phyloP scores from a whole-genome alignment of 2,888 invertebrate species.

The Hofmannophila pseudospretella region DNA sequence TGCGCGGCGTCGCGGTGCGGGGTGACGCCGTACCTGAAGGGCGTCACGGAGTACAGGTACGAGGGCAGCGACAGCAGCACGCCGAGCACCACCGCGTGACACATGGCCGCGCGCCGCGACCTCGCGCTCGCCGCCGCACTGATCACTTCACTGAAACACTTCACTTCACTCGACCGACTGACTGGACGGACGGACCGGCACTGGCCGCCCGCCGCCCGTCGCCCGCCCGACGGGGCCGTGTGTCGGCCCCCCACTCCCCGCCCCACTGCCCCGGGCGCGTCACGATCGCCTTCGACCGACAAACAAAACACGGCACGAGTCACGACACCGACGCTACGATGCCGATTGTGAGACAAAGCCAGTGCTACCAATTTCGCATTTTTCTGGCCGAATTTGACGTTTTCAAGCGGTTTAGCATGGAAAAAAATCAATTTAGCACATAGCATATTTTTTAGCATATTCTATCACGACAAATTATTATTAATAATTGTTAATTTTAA shows the following conservation, averaged over 20 bases:
- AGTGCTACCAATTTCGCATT: too few relatives aligned
- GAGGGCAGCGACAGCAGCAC: constrained; percentile 66
- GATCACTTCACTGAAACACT: constrained; percentile 1
- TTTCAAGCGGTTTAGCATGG: too few relatives aligned
- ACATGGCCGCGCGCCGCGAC: constrained; percentile 39
- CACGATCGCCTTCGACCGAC: too few relatives aligned
- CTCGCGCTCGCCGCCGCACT: constrained; percentile 9
- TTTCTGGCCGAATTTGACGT: too few relatives aligned
- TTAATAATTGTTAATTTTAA: too few relatives aligned
- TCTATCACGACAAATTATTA: too few relatives aligned
- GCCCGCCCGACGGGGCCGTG: constrained; percentile 2
- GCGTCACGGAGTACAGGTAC: constrained; percentile 62
- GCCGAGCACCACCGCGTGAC: constrained; percentile 66
- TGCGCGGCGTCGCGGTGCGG: constrained; percentile 2
- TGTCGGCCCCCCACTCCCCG: constrained; percentile 2
- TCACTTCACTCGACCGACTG: too few relatives aligned
- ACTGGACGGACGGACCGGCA: constrained; percentile 9
- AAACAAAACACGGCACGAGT: too few relatives aligned
- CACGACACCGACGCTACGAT: too few relatives aligned
- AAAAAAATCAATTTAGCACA: too few relatives aligned
- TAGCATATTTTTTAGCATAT: too few relatives aligned
- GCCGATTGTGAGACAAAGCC: too few relatives aligned
- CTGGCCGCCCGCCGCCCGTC: constrained; percentile 3
- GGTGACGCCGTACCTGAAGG: constrained; percentile 58
- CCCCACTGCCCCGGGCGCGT: constrained; percentile 1